Evolutionary conservation across 2,113 vertebrate species (phyloP).

Genomic region (Dipodomys ordii): DNA sequence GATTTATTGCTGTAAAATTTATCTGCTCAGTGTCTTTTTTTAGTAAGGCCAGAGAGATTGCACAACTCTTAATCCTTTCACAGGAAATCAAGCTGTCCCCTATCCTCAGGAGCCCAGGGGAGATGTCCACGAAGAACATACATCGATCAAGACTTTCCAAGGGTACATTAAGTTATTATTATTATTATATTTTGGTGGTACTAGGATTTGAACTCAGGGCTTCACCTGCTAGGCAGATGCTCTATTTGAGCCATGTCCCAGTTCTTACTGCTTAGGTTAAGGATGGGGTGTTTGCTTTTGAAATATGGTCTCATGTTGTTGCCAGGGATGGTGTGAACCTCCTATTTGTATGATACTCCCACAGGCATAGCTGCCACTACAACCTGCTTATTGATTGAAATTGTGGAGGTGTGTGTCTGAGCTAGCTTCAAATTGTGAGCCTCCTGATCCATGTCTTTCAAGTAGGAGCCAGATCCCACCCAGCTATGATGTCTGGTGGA

Average conservation of each 20-base stretch:
- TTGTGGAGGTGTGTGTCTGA: no score
- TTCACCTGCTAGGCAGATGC: no score
- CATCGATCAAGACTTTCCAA: background rate
- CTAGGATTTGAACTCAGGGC: background rate
- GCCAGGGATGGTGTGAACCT: no score
- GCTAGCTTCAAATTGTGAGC: no score
- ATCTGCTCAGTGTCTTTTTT: conserved; percentile 67
- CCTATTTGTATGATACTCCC: no score
- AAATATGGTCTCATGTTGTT: no score
- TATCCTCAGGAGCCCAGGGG: background rate
- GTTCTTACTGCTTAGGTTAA: no score
- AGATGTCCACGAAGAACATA: background rate
- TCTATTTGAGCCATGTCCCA: background rate
- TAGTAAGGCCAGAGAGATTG: conserved; percentile 59
- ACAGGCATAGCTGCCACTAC: no score
- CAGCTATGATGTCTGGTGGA: background rate
- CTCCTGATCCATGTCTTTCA: background rate
- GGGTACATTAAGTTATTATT: background rate
- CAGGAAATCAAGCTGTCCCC: background rate
- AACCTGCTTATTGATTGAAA: no score
- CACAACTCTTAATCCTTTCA: background rate
- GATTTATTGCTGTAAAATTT: conserved; percentile 78
- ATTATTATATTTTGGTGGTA: no score
- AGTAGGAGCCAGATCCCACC: no score
- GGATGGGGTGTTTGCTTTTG: no score